These are phyloP conservation scores for Lamprotornis superbus DNA, from an alignment of 2,113 vertebrate genomes.

Conservation along the genomic window DNA sequence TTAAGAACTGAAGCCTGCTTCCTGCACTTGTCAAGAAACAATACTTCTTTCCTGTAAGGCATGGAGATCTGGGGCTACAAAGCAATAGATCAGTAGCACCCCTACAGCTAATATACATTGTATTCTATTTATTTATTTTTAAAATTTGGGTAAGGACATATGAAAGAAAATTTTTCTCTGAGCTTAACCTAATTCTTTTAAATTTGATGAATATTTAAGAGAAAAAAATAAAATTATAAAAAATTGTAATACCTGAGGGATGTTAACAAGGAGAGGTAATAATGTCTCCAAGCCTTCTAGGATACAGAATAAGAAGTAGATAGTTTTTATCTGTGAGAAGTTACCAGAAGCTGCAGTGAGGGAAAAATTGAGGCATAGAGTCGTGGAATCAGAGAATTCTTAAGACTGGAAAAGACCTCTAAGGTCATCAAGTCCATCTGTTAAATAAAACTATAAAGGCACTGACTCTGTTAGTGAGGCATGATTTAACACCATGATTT, in stretches of 20 bases:
- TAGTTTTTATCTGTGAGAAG: background rate
- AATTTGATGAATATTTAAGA: background rate
- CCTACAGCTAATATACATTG: background rate
- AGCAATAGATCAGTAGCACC: background rate
- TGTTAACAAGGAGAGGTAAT: background rate
- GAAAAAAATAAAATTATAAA: background rate
- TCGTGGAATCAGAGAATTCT: background rate
- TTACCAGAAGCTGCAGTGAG: background rate
- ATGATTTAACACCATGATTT: background rate
- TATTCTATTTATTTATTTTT: background rate
- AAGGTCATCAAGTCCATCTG: background rate
- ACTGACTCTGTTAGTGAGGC: background rate
- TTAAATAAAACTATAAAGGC: background rate
- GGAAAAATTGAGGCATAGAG: background rate
- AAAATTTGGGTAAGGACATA: background rate
- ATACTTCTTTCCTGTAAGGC: background rate
- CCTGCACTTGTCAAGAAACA: background rate
- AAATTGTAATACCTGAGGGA: background rate
- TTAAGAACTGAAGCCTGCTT: background rate
- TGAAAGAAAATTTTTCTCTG: background rate
- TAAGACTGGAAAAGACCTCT: background rate
- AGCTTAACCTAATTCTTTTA: background rate
- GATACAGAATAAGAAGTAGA: background rate
- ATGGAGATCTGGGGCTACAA: background rate
- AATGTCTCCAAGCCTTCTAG: background rate